A percentile compares a stretch with the other conserved stretches of the same genome.
Conservation (phyloP, 1,140 invertebrate species). For the Drosophila rufa region DNA sequence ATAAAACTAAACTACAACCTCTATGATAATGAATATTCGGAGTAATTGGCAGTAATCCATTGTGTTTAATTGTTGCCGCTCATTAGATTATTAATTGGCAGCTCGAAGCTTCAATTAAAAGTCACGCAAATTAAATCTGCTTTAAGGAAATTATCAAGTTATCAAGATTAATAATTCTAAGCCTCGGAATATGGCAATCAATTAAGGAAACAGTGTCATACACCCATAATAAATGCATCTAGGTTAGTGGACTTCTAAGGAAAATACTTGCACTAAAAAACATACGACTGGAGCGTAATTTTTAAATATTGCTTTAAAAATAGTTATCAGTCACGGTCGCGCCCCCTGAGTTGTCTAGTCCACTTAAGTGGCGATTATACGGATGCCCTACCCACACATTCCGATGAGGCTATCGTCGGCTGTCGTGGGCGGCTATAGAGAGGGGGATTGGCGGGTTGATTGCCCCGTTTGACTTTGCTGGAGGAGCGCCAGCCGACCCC, state of each 20-base stretch:
- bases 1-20: too few relatives aligned
- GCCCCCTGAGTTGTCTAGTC: conserved; percentile 4
- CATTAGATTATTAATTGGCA: too few relatives aligned
- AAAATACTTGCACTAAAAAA: too few relatives aligned
- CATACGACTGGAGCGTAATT: neutral
- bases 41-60: neutral
- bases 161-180: too few relatives aligned
- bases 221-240: too few relatives aligned
- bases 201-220: too few relatives aligned
- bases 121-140: too few relatives aligned
- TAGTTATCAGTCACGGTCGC: neutral
- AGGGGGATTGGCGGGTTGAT: conserved; percentile 9
- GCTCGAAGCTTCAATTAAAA: too few relatives aligned
- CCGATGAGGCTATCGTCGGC: neutral
- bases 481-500: conserved; percentile 49
- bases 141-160: too few relatives aligned
- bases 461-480: conserved; percentile 67
- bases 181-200: too few relatives aligned
- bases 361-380: conserved; percentile 7
- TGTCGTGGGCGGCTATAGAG: conserved; percentile 4
- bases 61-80: too few relatives aligned
- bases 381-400: conserved; percentile 2
- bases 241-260: too few relatives aligned
- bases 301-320: neutral
- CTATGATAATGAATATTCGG: neutral